phyloP scores from a whole-genome alignment of 2,797 vertebrate genomes.

The Rhadinocentrus ornatus region DNA sequence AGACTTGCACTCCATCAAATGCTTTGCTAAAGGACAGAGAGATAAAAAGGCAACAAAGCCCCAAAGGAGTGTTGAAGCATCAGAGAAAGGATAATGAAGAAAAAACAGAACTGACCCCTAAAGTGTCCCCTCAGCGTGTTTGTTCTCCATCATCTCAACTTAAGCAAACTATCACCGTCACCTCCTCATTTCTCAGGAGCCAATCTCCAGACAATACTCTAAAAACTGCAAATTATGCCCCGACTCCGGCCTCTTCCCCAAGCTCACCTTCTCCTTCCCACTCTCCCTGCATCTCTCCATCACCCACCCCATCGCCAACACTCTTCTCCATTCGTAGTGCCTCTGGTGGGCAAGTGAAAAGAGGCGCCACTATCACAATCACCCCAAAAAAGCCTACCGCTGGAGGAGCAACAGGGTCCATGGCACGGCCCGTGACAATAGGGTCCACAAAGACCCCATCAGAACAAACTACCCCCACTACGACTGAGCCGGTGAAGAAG shows the following conservation, averaged over 20 bases:
- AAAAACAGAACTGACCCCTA: slow-evolving; percentile 24
- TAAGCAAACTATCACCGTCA: slow-evolving; percentile 62
- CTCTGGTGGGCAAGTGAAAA: slow-evolving; percentile 79
- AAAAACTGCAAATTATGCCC: slow-evolving; percentile 48
- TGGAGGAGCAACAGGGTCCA: background rate
- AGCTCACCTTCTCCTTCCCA: slow-evolving; percentile 57
- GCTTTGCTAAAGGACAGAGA: slow-evolving; percentile 43
- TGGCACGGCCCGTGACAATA: background rate
- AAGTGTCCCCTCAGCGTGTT: slow-evolving; percentile 25
- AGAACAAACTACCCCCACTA: slow-evolving; percentile 38
- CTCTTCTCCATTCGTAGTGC: slow-evolving; percentile 80
- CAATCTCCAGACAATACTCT: slow-evolving; percentile 62
- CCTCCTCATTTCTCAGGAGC: slow-evolving; percentile 43
- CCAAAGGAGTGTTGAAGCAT: slow-evolving; percentile 45
- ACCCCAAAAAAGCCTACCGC: slow-evolving; percentile 77
- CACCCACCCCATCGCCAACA: slow-evolving; percentile 52
- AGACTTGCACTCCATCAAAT: slow-evolving; percentile 38
- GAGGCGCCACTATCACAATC: slow-evolving; percentile 91
- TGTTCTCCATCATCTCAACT: slow-evolving; percentile 45
- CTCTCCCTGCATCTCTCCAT: slow-evolving; percentile 68
- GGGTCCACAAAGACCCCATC: slow-evolving; percentile 40
- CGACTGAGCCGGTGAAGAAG: slow-evolving; percentile 78
- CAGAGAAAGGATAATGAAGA: slow-evolving; percentile 51
- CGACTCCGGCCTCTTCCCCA: slow-evolving; percentile 65
- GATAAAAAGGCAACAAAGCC: slow-evolving; percentile 44